Evolutionary conservation across 2,888 invertebrate species (phyloP).

Genomic region (Drosophila sordidapex): DNA sequence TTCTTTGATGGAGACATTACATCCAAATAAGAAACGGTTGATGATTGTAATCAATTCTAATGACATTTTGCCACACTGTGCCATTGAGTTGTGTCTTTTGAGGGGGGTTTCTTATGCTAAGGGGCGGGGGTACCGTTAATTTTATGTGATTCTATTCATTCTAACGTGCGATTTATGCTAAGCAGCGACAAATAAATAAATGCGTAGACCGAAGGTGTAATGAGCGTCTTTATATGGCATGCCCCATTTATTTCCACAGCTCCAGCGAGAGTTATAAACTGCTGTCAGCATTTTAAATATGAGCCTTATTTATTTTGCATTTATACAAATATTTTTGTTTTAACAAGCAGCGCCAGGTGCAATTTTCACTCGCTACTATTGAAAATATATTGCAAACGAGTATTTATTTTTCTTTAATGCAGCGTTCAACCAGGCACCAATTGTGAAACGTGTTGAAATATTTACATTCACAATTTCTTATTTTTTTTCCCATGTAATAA

Average conservation of each 20-base stretch:
- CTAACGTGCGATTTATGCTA: slow-evolving; percentile 78
- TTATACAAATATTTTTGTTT: slow-evolving; percentile 11
- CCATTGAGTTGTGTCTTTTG: slow-evolving; percentile 29
- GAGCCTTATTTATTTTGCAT: slow-evolving; percentile 1
- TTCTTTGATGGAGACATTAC: neutral
- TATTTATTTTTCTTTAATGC: slow-evolving; percentile 22
- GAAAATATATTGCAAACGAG: neutral
- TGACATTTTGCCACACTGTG: slow-evolving; percentile 41
- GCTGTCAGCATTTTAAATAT: slow-evolving; percentile 10
- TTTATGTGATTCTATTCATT: slow-evolving; percentile 75
- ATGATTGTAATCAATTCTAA: neutral
- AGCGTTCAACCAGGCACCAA: neutral
- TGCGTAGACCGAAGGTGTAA: slow-evolving; percentile 65
- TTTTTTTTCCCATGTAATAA: neutral
- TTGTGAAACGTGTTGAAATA: slow-evolving; percentile 9
- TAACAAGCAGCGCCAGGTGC: neutral
- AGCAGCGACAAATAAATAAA: slow-evolving; percentile 75
- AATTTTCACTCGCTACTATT: slow-evolving; percentile 13
- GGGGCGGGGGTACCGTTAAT: slow-evolving; percentile 62
- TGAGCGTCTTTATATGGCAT: slow-evolving; percentile 52
- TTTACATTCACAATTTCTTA: slow-evolving; percentile 4
- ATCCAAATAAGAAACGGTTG: neutral
- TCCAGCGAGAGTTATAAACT: slow-evolving; percentile 12
- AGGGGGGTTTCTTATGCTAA: slow-evolving; percentile 38
- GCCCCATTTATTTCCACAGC: slow-evolving; percentile 48